Evolutionary conservation across 1,140 invertebrate species (phyloP), one percentile per base, ranked within the genome.

Genomic region (Pseudomyrmex cubaensis): DNA sequence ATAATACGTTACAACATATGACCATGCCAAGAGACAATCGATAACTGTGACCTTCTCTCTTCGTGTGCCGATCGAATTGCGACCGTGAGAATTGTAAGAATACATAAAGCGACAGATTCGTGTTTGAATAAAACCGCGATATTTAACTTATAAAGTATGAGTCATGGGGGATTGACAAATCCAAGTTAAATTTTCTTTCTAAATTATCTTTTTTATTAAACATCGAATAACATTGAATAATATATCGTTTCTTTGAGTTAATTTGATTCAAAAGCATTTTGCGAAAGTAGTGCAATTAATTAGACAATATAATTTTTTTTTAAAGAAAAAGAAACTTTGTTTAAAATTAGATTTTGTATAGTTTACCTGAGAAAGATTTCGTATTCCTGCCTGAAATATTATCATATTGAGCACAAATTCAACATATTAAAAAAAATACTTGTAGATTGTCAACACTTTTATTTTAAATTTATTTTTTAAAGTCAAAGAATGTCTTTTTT

Each of bases 11-110:
- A 80, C 66, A 72, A 70, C 48, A 25, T 25, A 54, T 59, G 76
- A 2, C 76, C 64, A 70, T 59, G 64, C n/a, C 50, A 13, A 57
- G 66, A 70, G 76, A 70, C 66, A 80, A 80, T 80, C 76, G 66
- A 80, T 80, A 80, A 59, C 54, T 50, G 9, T 48, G 66, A 72
- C 66, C 76, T 80, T 72, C 54, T 54, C 35, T 22, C 35, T 44
- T 17, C 44, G n/a, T 52, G 50, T 5, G 12, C 12, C 54, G 22
- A 80, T 80, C 54, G 61, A 76, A 63, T 64, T 25, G 48, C 73
- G 63, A 78, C 22, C 12, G 10, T 54, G n/a, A 35, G 46, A 52
- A 61, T 72, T 1, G 35, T 5, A 15, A 70, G 22, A 52, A 52
- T 13, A 25, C 20, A 12, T 10, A 13, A 46, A 52, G 17, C 20